Base-by-base conservation (phyloP, 2,797 vertebrate species). In the Esox lucius region DNA sequence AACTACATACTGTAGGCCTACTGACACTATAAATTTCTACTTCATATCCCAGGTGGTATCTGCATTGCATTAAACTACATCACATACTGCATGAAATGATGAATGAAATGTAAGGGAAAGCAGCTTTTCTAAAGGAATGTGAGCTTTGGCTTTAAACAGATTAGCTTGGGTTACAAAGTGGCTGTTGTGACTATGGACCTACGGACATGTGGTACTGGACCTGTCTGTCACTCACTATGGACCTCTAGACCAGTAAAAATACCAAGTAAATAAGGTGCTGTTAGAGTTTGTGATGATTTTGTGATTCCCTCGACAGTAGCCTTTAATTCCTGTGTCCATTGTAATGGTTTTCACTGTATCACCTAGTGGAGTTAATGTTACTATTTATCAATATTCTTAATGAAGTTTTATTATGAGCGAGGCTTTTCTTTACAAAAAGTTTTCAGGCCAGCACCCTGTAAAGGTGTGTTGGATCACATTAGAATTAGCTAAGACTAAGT, bases 121-220 rank as follows among this genome's bases (percentile, higher is more conserved):
- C 61, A 69, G 77, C 78, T 80, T 80, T 80, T 73, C 22, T 65
- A 11, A 66, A 73, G 74, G 74, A 82, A 82, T 81, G 68, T 75
- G 48, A 77, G 56, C 9, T 24, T 74, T 56, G 33, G 75, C 24
- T 66, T 78, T 46, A 73, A 74, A 75, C 19, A 72, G 80, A 77
- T 78, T 78, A 39, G 5, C 17, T n/a, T 46, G 42, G 35, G 42
- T 46, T 46, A 46, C 42, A 11, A 24, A 22, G n/a, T 59, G 9
- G 9, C 42, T 13, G 53, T 22, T 22, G 9, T 5, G 11, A 61
- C 3, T n/a, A 26, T 26, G 56, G 22, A 61, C 11, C 22, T 24
- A 26, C n/a, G 19, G 9, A 22, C 8, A 56, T 59, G 53, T 59
- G 53, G 53, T 4, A 24, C n/a, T 59, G 56, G 56, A 24, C 56